Base-by-base conservation (phyloP, 1,140 invertebrate genomes). In the Macrotrachela quadricornifera region DNA sequence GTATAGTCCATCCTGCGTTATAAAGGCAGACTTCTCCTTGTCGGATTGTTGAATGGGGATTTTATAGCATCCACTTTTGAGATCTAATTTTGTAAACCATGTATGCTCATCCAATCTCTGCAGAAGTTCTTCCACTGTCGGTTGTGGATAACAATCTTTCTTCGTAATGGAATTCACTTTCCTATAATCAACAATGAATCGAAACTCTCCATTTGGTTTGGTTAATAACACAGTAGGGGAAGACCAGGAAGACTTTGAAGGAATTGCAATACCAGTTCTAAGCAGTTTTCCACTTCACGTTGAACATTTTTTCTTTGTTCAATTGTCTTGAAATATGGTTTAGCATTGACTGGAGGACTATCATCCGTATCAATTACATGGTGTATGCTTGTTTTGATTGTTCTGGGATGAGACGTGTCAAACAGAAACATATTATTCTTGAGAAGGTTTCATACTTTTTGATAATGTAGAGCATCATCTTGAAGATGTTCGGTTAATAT, bases 121-220 rank as follows among this genome's bases (percentile, higher is more conserved):
- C 39, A 57, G 16, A 18, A 58, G 57, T 44, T 53, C 55, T 13
- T 58, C 55, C 16, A 57, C 16, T 49, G 46, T 44, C 8, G 57
- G 54, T 10, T 55, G n/a, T 0, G 57, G 52, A 36, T 45, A 55
- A 6, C 15, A 46, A 16, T 36, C 17, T 48, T 45, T 46, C 4
- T 44, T 38, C 0, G 58, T 57, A 1, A 58, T 49, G 1, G 44
- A 0, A 48, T 61, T 61, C 1, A 61, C 15, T 21, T 17, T 16
- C 9, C 59, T 42, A 37, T 57, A 59, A 18, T 61, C 58, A 21
- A 58, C 41, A 13, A 48, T 50, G 50, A 61, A 58, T 9, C 58
- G 13, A 9, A n/a, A 58, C n/a, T 17, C 40, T 15, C 48, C 54
- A 44, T 55, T 46, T 40, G 41, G 45, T 40, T 60, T 61, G 30